phyloP scores from a whole-genome alignment of 2,888 invertebrate genomes.

The Erebia palarica region DNA sequence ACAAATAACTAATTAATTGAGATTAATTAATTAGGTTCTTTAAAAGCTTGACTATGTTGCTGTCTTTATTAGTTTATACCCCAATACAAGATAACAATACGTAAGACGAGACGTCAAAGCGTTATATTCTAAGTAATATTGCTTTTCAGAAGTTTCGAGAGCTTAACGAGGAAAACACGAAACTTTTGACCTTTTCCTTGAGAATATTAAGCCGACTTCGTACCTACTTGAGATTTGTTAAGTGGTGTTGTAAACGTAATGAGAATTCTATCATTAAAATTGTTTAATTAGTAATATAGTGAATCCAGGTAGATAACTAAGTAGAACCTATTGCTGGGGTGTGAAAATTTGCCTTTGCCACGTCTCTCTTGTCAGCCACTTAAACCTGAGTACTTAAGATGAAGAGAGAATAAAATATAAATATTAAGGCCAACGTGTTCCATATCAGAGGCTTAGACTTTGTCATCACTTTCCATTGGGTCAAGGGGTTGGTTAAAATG shows the following conservation, averaged over 20 bases:
- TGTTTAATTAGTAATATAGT: background rate
- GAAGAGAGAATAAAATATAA: background rate
- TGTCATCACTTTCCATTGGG: slow-evolving; percentile 10
- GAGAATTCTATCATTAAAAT: slow-evolving; percentile 22
- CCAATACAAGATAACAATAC: slow-evolving; percentile 48
- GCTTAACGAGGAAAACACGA: slow-evolving; percentile 66
- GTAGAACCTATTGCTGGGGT: background rate
- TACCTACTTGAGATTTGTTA: slow-evolving; percentile 44
- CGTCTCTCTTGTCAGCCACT: background rate
- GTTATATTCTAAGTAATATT: slow-evolving; percentile 50
- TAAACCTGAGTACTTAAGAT: background rate
- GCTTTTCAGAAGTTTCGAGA: slow-evolving; percentile 53
- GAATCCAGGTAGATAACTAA: background rate
- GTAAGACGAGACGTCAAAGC: slow-evolving; percentile 46
- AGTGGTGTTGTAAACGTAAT: slow-evolving; percentile 44
- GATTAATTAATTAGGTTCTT: background rate
- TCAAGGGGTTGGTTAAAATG: background rate
- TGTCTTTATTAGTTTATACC: slow-evolving; percentile 50
- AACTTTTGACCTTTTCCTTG: slow-evolving; percentile 59
- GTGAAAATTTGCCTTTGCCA: background rate
- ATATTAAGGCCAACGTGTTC: background rate
- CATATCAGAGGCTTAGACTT: background rate
- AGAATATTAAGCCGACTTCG: slow-evolving; percentile 38
- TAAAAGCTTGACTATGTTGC: slow-evolving; percentile 4
- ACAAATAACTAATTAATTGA: background rate